Evolutionary conservation across 2,888 invertebrate genomes (phyloP), one percentile per base, ranked within the genome.

Genomic region (Drepanosiphum platanoidis): DNA sequence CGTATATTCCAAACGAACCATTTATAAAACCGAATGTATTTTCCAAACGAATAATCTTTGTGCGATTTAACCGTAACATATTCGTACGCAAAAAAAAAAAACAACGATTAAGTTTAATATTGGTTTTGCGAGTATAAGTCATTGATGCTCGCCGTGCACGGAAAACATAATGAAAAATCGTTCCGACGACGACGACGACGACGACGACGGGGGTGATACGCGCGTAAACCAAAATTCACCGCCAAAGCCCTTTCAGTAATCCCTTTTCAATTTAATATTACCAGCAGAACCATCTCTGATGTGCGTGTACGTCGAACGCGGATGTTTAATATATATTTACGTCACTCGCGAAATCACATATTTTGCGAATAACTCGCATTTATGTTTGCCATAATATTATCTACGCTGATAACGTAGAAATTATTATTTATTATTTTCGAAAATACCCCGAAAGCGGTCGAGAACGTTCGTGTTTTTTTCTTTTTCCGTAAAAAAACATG

Each of bases 201-300:
- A n/a, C n/a, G n/a, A n/a, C n/a, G n/a, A n/a, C 9, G 9, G 4
- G 9, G 4, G 9, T 39, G 4, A 39, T 39, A 39, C 22, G 42
- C 8, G 11, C n/a, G n/a, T 36, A 58, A 27, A 77, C 3, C 36
- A 27, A 77, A 61, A 36, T 78, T 78, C 9, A 61, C 27, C 61
- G 32, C 18, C 27, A 78, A 61, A 64, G 36, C 64, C 61, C 27
- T 78, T 61, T 78, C 22, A 30, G 77, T 78, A 78, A 78, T 64
- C 64, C 61, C 7, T 78, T 78, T 78, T 78, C 39, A 64, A 78
- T 78, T 64, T 78, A 30, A 64, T 39, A 58, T 36, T 75, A 27
- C 30, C n/a, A n/a, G n/a, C n/a, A n/a, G n/a, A 78, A 61, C 77
- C 39, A 11, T 27, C 1, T 30, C 4, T 15, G 22, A 30, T 64